Base-by-base conservation (phyloP, 2,797 vertebrate species). In the Rachycentron canadum region DNA sequence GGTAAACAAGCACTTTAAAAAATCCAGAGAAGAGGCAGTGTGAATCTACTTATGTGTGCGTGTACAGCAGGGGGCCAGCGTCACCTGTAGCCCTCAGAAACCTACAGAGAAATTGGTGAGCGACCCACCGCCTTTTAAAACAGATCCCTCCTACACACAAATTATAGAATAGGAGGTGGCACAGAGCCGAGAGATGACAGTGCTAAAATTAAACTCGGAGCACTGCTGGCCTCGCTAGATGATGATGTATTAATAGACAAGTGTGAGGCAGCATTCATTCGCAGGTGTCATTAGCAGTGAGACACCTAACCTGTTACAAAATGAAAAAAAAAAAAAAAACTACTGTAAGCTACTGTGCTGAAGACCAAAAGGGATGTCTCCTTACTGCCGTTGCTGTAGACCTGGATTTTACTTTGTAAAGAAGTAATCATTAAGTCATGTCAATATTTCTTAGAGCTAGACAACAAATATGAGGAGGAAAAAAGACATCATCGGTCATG, bases 191-290 rank as follows among this genome's bases (percentile, higher is more conserved):
- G 90, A 90, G 84, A 90, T 93, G 91, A 93, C 90, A 64, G 84
- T 69, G 90, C 93, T 94, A 92, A 93, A 93, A 90, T 94, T 90
- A 93, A 91, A 91, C 83, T 12, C 32, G 17, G 65, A 78, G 83
- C 82, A 26, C 88, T 69, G 87, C 80, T 79, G 78, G 86, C 79
- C 82, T 83, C 28, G 61, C 76, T 78, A 30, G 85, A 88, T 88
- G 88, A 85, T 72, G 75, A 76, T 89, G 89, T 93, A 94, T 93
- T 92, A 91, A 91, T 93, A 93, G 93, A 91, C 84, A 74, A 81
- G 86, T 87, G 86, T 90, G 90, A 90, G 82, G 82, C 86, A 71
- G 84, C 80, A 56, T 81, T 92, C 73, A 56, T 83, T 89, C 21
- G 41, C 80, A 91, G 84, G 83, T 86, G 79, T 88, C 77, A 63